A percentile compares a stretch with the other conserved stretches of the same genome.
phyloP scores from a whole-genome alignment of 2,113 vertebrate genomes.

The Tragelaphus imberbis region DNA sequence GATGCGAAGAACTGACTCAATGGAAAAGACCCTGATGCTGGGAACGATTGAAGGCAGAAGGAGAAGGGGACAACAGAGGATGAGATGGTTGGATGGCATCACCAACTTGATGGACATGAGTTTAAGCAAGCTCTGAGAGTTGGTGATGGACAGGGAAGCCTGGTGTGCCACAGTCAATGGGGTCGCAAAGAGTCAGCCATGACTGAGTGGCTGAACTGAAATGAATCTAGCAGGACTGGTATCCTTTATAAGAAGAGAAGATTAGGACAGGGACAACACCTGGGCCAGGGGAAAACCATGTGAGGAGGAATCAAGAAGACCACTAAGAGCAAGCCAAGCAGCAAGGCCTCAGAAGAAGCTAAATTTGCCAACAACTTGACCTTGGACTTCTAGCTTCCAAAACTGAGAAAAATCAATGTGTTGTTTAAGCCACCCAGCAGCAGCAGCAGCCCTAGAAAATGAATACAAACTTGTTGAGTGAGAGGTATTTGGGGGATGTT shows the following conservation, averaged over 20 bases:
- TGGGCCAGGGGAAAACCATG: background rate
- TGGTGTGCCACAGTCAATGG: background rate
- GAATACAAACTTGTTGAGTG: background rate
- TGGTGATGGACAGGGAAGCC: background rate
- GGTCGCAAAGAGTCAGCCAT: fast-evolving
- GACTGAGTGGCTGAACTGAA: background rate
- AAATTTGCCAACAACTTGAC: background rate
- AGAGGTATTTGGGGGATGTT: background rate
- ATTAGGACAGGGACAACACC: background rate
- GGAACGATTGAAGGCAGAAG: background rate
- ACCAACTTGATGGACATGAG: background rate
- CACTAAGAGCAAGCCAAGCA: background rate
- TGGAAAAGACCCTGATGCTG: background rate
- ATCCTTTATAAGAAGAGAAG: background rate
- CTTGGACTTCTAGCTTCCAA: background rate
- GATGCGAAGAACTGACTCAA: background rate
- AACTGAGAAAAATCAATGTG: background rate
- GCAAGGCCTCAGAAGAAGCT: background rate
- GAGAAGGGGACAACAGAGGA: background rate
- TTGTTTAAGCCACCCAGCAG: background rate
- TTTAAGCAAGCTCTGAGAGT: background rate
- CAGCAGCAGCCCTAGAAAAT: background rate
- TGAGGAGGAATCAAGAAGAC: background rate
- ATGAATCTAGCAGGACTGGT: background rate
- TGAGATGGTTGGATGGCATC: background rate